Conservation (phyloP, 2,113 vertebrate species). For the Gavia stellata region DNA sequence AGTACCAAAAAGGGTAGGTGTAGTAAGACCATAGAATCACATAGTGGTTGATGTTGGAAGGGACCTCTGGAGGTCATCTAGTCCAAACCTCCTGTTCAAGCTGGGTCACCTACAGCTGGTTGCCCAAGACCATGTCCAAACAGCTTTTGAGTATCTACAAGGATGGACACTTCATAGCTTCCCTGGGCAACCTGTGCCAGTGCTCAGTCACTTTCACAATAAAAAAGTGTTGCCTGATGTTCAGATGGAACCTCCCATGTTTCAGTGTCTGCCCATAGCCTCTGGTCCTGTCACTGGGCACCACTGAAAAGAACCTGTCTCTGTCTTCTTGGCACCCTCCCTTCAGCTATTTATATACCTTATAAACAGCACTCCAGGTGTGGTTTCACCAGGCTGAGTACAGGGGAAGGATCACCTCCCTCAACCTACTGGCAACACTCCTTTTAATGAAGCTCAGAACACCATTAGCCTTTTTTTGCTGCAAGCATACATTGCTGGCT, state of each 20-base stretch:
- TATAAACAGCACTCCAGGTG: not conserved
- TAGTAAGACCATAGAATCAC: not conserved
- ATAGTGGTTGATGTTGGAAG: not conserved
- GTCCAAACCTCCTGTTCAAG: not conserved
- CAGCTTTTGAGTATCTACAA: not conserved
- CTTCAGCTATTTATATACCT: not conserved
- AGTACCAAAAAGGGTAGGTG: not conserved
- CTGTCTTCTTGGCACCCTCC: not conserved
- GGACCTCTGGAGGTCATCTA: not conserved
- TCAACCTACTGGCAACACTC: accelerated
- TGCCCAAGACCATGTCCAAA: not conserved
- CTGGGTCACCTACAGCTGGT: not conserved
- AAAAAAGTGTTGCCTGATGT: not conserved
- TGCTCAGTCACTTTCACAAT: not conserved
- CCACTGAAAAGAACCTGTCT: not conserved
- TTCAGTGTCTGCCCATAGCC: not conserved
- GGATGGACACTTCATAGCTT: not conserved
- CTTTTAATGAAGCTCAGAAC: not conserved
- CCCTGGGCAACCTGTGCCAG: not conserved
- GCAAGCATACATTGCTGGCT: not conserved
- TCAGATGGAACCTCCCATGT: not conserved
- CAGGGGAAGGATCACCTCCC: not conserved
- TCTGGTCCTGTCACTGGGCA: not conserved
- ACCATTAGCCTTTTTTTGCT: not conserved
- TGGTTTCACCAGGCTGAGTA: not conserved